Evolutionary conservation across 2,888 invertebrate genomes (phyloP).

Genomic region (Hirtodrosophila histrioides): DNA sequence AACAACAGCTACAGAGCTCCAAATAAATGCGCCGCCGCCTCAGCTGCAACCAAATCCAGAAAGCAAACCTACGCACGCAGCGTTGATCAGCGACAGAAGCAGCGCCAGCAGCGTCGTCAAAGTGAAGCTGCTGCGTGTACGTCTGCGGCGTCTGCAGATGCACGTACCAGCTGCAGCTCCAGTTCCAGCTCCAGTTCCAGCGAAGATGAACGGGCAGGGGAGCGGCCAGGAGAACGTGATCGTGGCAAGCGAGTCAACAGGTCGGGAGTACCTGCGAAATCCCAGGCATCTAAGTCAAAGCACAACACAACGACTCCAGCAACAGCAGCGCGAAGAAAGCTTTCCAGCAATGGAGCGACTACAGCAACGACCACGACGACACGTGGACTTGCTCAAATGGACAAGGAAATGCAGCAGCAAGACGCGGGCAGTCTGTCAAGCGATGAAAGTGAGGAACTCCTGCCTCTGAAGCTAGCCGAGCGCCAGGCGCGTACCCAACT

Average conservation of each 20-base stretch:
- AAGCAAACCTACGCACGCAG: conserved; percentile 80
- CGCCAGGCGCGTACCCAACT: conserved; percentile 8
- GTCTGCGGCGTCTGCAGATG: conserved; percentile 60
- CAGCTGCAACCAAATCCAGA: conserved; percentile 48
- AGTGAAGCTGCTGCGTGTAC: conserved; percentile 59
- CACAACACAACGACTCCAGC: conserved; percentile 32
- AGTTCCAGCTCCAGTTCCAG: conserved; percentile 53
- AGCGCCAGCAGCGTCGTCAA: conserved; percentile 63
- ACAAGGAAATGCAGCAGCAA: conserved; percentile 89
- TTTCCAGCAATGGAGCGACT: conserved; percentile 38
- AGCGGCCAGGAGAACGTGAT: conserved; percentile 38
- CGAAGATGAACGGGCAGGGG: conserved; percentile 41
- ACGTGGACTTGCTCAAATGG: conserved; percentile 87
- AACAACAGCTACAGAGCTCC: conserved; percentile 15
- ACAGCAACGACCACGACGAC: conserved; percentile 64
- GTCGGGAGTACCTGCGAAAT: conserved; percentile 70
- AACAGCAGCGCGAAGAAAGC: conserved; percentile 37
- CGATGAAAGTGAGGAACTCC: conserved; percentile 93
- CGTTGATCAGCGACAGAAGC: conserved; percentile 78
- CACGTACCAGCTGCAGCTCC: conserved; percentile 48
- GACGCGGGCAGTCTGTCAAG: conserved; percentile 88
- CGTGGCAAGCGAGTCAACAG: conserved; percentile 50
- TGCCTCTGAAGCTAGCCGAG: conserved; percentile 85
- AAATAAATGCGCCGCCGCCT: neutral
- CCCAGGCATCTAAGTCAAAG: conserved; percentile 75